A percentile compares a stretch with the other conserved stretches of the same genome.
Conservation (phyloP, 1,140 invertebrate genomes). For the Caenorhabditis tropicalis region DNA sequence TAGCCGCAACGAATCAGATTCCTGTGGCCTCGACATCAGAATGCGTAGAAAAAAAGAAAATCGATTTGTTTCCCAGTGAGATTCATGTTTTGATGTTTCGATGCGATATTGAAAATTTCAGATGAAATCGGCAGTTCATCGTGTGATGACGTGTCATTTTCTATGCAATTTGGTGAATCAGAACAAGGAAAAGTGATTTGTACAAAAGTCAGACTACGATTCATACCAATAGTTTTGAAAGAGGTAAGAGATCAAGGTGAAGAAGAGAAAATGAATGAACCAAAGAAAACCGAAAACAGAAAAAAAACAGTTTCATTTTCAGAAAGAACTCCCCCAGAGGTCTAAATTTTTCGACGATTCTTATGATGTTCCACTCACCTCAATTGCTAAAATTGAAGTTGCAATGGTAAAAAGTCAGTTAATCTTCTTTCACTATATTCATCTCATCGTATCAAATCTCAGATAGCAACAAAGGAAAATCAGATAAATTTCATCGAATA, state of each 20-base stretch:
- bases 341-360: conserved; percentile 39
- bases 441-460: background rate
- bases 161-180: conserved; percentile 41
- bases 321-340: conserved; percentile 30
- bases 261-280: no score
- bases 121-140: conserved; percentile 44
- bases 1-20: background rate
- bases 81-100: background rate
- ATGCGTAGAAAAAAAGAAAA: background rate
- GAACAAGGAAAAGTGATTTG: conserved; percentile 44
- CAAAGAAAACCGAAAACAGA: no score
- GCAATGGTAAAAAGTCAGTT: conserved; percentile 29
- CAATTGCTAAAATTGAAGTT: conserved; percentile 37
- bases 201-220: conserved; percentile 43
- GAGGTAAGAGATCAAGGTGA: background rate
- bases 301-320: background rate
- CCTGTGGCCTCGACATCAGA: background rate
- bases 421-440: background rate
- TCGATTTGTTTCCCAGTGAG: background rate
- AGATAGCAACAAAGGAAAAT: background rate
- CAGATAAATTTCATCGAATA: conserved; percentile 24
- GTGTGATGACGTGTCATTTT: conserved; percentile 46
- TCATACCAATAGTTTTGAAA: conserved; percentile 8
- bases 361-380: conserved; percentile 38
- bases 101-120: background rate